phyloP scores from a whole-genome alignment of 2,888 invertebrate species.

The Ormyrus thymus region DNA sequence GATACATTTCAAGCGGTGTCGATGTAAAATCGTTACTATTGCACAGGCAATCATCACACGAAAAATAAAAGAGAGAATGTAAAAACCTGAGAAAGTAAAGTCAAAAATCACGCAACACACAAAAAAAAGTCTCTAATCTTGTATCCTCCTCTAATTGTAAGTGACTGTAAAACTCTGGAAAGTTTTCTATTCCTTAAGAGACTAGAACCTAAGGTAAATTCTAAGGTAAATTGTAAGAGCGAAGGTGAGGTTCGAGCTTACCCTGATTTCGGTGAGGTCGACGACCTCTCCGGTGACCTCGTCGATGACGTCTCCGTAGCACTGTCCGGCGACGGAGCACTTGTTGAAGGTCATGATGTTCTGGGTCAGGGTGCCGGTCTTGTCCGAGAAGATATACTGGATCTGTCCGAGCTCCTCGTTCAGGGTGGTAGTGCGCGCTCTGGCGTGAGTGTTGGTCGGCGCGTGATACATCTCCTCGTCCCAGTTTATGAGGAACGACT shows the following conservation, averaged over 20 bases:
- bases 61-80: constrained; percentile 18
- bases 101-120: constrained; percentile 42
- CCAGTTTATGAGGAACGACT: constrained; percentile 99
- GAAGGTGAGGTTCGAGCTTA: background rate
- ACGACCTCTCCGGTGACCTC: constrained; percentile 90
- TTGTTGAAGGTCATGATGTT: constrained; percentile 99
- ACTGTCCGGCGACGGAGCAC: constrained; percentile 94
- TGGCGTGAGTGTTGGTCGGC: constrained; percentile 91
- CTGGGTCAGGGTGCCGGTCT: constrained; percentile 99
- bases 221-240: too few relatives aligned
- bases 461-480: constrained; percentile 98
- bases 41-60: constrained; percentile 32
- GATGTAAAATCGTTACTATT: constrained; percentile 30
- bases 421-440: constrained; percentile 96
- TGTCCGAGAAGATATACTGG: constrained; percentile 99
- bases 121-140: constrained; percentile 52
- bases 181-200: too few relatives aligned
- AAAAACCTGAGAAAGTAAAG: constrained; percentile 2
- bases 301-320: constrained; percentile 95
- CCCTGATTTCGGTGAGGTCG: constrained; percentile 88
- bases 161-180: too few relatives aligned
- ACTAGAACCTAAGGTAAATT: too few relatives aligned
- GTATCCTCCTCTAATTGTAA: too few relatives aligned
- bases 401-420: constrained; percentile 99
- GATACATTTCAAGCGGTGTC: constrained; percentile 50